A percentile compares a stretch with the other conserved stretches of the same genome.
Conservation (phyloP, 2,113 vertebrate genomes). For the Spea multiplicata region DNA sequence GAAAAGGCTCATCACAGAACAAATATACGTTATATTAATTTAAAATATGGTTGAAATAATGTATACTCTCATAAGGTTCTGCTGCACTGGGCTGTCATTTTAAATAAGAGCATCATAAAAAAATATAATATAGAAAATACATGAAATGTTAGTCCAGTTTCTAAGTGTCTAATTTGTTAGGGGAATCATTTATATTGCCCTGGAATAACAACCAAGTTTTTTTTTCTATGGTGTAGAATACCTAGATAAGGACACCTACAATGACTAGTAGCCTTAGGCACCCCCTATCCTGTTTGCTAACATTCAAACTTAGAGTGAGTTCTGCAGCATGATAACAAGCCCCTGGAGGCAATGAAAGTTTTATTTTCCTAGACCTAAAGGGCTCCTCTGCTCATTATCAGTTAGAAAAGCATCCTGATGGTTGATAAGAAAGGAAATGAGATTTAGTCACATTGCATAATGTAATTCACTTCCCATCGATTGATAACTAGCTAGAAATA, state of each 20-base stretch:
- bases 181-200: not conserved
- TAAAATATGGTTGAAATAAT: too few species aligned
- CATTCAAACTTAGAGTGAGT: conserved; percentile 45
- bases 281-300: conserved; percentile 43
- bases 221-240: conserved; percentile 12
- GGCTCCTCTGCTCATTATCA: conserved; percentile 42
- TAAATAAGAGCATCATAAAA: not conserved
- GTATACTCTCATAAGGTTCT: too few species aligned
- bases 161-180: too few species aligned
- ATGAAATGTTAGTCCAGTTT: not conserved
- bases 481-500: conserved; percentile 38
- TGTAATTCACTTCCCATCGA: conserved; percentile 44
- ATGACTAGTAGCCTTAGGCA: conserved; percentile 45
- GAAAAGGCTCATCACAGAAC: too few species aligned
- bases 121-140: not conserved
- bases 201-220: conserved; percentile 26
- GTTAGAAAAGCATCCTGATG: conserved; percentile 43
- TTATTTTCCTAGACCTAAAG: conserved; percentile 42
- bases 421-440: conserved; percentile 42
- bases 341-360: conserved; percentile 39
- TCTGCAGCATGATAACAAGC: conserved; percentile 47
- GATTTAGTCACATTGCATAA: conserved; percentile 45
- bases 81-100: too few species aligned
- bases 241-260: conserved; percentile 40
- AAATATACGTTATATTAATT: too few species aligned